Evolutionary conservation across 2,113 vertebrate species (phyloP), one percentile per base, ranked within the genome.

Genomic region (Heterotis niloticus): DNA sequence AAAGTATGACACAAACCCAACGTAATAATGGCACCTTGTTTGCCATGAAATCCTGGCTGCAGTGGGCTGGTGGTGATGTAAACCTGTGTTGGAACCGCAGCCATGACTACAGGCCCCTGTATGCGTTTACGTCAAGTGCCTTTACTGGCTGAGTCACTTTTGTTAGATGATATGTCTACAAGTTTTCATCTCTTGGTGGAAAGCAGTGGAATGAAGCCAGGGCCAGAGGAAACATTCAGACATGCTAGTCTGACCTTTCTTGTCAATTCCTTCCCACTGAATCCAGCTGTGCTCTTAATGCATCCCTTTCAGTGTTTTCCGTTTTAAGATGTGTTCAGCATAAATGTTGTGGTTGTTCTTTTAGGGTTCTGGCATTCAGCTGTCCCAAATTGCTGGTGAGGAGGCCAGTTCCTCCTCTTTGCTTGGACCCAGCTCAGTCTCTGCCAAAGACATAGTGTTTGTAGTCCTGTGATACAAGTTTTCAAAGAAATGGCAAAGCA

Each of bases 301-400:
- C 54, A 52, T 18, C 34, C 34, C 68, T 12, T 52, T 18, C 1
- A 70, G 51, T 7, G 9, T 2, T 44, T 70, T 29, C 16, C 17
- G n/a, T 69, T 69, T 69, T 70, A 18, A 29, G 68, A 70, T 70
- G 4, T 70, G 28, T 70, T 70, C 68, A 70, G 68, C 18, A 52
- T 70, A 70, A 70, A 70, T 70, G 17, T 44, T 44, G 68, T 70
- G 34, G 34, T 70, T 34, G 5, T 51, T 70, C 51, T 51, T 44
- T 34, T 18, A 44, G 28, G 28, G 51, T 70, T 70, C 51, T 17
- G 34, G 29, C 68, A 20, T 70, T 70, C 68, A 51, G 28, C 29
- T 70, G 10, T 44, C 29, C 29, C 51, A 44, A 72, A 54, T 52
- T 52, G 44, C 20, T 14, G 44, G 44, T 72, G 59, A 52, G n/a